Conservation (phyloP, 2,888 invertebrate species). For the Agriopis leucophaearia region DNA sequence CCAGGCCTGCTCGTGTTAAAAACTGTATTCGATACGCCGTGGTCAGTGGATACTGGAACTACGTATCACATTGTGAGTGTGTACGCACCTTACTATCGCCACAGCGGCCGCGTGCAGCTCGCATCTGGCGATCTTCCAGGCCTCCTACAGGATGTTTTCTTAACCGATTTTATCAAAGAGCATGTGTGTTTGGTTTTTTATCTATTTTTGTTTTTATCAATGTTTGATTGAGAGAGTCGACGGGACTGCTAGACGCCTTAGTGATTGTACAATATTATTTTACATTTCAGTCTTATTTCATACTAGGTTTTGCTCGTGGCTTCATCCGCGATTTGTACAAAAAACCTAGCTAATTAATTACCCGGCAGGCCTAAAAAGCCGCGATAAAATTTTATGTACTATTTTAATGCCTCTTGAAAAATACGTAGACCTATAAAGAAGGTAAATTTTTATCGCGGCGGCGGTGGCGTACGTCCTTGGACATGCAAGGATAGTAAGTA, state of each 20-base stretch:
- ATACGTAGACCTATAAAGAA: too few species aligned
- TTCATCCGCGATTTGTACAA: too few species aligned
- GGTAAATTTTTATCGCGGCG: too few species aligned
- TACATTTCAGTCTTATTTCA: neutral
- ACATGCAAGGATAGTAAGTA: too few species aligned
- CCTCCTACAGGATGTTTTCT: slow-evolving; percentile 53
- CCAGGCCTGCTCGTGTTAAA: too few species aligned
- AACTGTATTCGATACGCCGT: neutral
- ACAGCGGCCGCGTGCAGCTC: slow-evolving; percentile 19
- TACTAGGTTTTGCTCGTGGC: neutral
- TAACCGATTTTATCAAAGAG: slow-evolving; percentile 29
- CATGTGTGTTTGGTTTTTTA: slow-evolving; percentile 5
- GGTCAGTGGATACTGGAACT: neutral
- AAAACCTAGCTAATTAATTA: too few species aligned
- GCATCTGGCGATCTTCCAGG: slow-evolving; percentile 43
- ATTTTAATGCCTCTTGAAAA: too few species aligned
- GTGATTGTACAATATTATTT: neutral
- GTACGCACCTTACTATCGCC: slow-evolving; percentile 27
- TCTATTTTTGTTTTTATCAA: slow-evolving; percentile 11
- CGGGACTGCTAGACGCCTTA: neutral
- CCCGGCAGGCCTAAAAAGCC: too few species aligned
- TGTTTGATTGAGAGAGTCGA: neutral
- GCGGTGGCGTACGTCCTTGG: too few species aligned
- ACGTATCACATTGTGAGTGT: slow-evolving; percentile 7
- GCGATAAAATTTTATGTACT: too few species aligned